A percentile compares a stretch with the other conserved stretches of the same genome.
phyloP scores from a whole-genome alignment of 2,797 vertebrate genomes.

The Aphelocoma californica region DNA sequence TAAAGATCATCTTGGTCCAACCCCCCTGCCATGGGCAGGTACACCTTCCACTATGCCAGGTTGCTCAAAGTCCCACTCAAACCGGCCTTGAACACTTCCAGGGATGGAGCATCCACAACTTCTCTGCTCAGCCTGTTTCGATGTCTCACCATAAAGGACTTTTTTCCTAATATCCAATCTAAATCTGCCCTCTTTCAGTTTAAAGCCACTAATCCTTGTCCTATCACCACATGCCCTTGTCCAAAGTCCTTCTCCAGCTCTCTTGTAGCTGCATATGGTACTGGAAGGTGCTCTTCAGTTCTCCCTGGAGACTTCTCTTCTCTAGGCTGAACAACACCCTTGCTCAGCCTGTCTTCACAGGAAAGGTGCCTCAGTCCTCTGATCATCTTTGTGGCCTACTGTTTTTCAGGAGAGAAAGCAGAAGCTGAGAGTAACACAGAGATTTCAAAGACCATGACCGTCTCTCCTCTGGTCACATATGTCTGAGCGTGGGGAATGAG shows the following conservation, averaged over 20 bases:
- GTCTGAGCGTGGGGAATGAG: background rate
- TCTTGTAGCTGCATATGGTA: background rate
- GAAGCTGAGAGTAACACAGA: background rate
- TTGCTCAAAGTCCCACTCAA: background rate
- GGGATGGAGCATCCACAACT: background rate
- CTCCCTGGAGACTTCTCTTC: background rate
- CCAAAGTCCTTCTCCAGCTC: background rate
- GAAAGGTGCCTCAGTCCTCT: background rate
- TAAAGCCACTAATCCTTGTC: background rate
- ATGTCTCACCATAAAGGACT: fast-evolving
- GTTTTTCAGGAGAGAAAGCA: background rate
- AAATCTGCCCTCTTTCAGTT: background rate
- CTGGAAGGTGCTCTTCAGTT: background rate
- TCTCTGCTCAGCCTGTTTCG: background rate
- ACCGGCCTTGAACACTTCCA: background rate
- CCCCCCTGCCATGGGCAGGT: background rate
- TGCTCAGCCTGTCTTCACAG: background rate
- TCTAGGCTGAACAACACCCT: background rate
- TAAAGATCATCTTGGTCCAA: background rate
- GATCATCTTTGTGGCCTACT: background rate
- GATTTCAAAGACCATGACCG: background rate
- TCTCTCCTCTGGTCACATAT: background rate
- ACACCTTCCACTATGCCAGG: background rate
- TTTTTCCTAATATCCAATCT: background rate
- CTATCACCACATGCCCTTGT: background rate